Evolutionary conservation across 2,797 vertebrate species (phyloP), one percentile per base, ranked within the genome.

Genomic region (Varecia variegata): DNA sequence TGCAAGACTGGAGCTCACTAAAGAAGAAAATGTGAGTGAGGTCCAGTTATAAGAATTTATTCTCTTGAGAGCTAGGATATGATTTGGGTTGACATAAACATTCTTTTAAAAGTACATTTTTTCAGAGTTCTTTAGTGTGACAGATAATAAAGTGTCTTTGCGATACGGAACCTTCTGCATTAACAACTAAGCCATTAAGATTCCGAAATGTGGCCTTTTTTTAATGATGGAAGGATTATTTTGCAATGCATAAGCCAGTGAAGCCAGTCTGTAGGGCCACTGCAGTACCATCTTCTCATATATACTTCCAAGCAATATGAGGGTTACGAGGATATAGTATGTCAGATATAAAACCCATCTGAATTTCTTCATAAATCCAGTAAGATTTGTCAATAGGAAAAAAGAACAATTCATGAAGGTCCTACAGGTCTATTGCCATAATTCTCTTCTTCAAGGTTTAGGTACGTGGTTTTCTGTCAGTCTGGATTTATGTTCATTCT

Each of bases 401-500:
- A 90, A 30, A 32, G 74, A 58, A 52, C 14, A 40, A 21, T 58
- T 73, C 54, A 43, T 50, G 30, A 40, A 35, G 30, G 2, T 81
- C 32, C 52, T 71, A 50, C 10, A 88, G 17, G 11, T 74, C 43
- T 71, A 18, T 11, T 86, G 21, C 25, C 21, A 5, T 92, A 56
- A 45, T 73, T 62, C 58, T 90, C 71, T 65, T 93, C 65, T 65
- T 93, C 58, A 76, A 45, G 62, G 18, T 85, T 21, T 25, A 60
- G n/a, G 45, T 54, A 20, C 2, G 9, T 40, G 30, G 7, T 83
- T 96, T 92, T 80, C 76, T 23, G 21, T 91, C 50, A 71, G 13
- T 77, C 62, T 82, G 38, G 70, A 62, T 87, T 90, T 82, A 20
- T 88, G 40, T 94, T 62, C 84, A 23, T 93, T 77, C 90, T 97